Conservation (phyloP, 2,113 vertebrate species). For the Oxyruncus cristatus region DNA sequence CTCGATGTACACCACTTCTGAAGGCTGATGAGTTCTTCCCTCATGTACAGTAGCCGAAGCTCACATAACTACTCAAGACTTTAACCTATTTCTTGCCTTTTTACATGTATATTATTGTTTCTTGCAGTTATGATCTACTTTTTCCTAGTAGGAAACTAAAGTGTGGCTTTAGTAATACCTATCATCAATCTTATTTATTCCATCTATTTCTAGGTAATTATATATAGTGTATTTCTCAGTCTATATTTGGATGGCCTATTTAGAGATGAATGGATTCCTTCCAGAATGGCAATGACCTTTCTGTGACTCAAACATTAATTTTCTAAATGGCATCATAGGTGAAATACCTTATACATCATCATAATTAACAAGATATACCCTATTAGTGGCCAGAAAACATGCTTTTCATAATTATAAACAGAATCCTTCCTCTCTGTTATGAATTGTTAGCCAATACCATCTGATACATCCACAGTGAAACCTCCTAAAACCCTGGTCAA, state of each 20-base stretch:
- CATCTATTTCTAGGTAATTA: constrained; percentile 44
- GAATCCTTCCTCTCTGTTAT: background rate
- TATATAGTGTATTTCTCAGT: constrained; percentile 29
- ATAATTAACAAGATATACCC: constrained; percentile 28
- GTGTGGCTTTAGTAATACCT: background rate
- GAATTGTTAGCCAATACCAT: background rate
- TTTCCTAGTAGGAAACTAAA: background rate
- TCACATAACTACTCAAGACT: background rate
- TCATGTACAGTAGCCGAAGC: background rate
- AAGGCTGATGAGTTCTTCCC: background rate
- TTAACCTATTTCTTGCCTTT: background rate
- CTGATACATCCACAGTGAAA: background rate
- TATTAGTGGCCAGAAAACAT: constrained; percentile 5
- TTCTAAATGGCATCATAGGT: constrained; percentile 44
- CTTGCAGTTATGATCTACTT: background rate
- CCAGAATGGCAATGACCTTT: constrained; percentile 41
- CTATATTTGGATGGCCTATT: constrained; percentile 5
- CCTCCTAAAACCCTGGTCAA: background rate
- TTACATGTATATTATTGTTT: background rate
- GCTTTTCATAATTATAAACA: constrained; percentile 21
- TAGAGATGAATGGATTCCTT: constrained; percentile 33
- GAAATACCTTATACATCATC: constrained; percentile 43
- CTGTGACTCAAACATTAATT: constrained; percentile 49
- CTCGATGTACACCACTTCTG: background rate
- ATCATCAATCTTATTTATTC: constrained; percentile 46